Evolutionary conservation across 1,140 invertebrate species (phyloP), one percentile per base, ranked within the genome.

Genomic region (Drosophila rhopaloa): DNA sequence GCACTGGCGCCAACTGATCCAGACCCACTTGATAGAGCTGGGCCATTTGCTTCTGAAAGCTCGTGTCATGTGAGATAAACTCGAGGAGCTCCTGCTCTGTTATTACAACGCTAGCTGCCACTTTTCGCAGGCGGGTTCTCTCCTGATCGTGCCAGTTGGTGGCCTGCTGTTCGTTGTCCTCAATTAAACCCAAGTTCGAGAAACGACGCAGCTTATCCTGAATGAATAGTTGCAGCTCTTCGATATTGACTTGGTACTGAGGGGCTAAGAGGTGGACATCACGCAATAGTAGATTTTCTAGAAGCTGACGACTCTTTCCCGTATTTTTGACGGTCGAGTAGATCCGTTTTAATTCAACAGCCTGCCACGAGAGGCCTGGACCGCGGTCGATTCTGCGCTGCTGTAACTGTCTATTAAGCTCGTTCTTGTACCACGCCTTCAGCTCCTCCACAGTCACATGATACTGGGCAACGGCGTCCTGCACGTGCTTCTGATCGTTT

Each of bases 111-210:
- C 76, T 70, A 0, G 47, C 16, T 24, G 75, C 89, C 48, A 92
- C 89, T 24, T 81, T 58, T 0, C 71, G 70, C 6, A 92, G 35
- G 9, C 91, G 82, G 13, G 46, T 51, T 40, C 76, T 74, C 50
- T 92, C 91, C 61, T 89, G 70, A 6, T 80, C 74, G 11, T 56
- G 59, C 91, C 91, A 92, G 6, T 88, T 71, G 29, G 38, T 78
- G 11, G 54, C 79, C 59, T 54, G 37, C 2, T 44, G 54, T 0
- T 3, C 19, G 43, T 14, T 50, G 7, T 81, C 68, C 7, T 70
- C 53, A 24, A 88, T 70, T 4, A 91, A 46, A 0, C 91, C 91
- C 61, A 91, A 46, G 29, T 76, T 71, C 0, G 50, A 46, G 6
- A 92, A 65, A 1, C 88, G 73, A 19, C 73, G 53, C 9, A 92